Evolutionary conservation across 2,113 vertebrate genomes (phyloP).

Genomic region (Chroicocephalus ridibundus): DNA sequence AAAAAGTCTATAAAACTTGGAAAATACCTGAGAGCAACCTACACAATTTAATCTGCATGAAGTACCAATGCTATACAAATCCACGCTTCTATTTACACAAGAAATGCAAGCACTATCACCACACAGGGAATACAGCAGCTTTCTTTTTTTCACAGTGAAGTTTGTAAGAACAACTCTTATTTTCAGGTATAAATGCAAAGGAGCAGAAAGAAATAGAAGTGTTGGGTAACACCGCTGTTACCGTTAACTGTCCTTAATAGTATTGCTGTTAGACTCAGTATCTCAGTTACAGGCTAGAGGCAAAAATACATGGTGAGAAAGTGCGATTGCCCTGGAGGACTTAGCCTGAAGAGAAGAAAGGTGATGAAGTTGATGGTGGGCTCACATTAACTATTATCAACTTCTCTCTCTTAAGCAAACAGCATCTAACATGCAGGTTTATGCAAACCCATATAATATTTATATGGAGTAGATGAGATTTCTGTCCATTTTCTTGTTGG

Average conservation of each 20-base stretch:
- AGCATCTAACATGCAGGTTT: background rate
- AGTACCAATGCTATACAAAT: background rate
- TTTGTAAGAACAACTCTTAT: background rate
- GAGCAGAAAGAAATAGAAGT: background rate
- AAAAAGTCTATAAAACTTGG: background rate
- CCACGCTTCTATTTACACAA: background rate
- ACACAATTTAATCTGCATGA: background rate
- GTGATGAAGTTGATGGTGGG: background rate
- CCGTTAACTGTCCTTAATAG: background rate
- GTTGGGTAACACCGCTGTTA: background rate
- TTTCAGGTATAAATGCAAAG: background rate
- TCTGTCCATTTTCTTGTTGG: background rate
- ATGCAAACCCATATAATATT: background rate
- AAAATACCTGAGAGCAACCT: background rate
- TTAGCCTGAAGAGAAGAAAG: background rate
- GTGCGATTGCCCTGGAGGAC: background rate
- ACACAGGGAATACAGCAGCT: background rate
- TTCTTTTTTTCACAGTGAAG: background rate
- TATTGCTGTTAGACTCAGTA: background rate
- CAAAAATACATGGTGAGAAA: background rate
- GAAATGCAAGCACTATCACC: background rate
- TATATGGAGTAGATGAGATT: background rate
- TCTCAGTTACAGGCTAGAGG: background rate
- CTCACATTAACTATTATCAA: background rate
- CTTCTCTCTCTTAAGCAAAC: background rate